Percentiles rank a stretch among this genome's conserved stretches.
Conservation (phyloP, 2,888 invertebrate genomes). For the Miltochrista miniata region DNA sequence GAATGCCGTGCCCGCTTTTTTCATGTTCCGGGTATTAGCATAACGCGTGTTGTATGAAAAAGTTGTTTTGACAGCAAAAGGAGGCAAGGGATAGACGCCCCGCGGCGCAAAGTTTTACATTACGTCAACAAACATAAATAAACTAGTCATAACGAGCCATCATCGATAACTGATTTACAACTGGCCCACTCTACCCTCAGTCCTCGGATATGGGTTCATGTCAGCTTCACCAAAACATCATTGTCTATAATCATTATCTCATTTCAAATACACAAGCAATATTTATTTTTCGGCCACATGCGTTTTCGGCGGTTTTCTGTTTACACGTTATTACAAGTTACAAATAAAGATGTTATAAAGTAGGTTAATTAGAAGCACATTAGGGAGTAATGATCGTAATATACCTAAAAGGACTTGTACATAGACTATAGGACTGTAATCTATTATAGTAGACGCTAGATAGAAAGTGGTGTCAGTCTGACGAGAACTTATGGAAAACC, state of each 20-base stretch:
- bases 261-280: background rate
- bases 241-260: background rate
- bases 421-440: too few species aligned
- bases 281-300: background rate
- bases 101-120: slow-evolving; percentile 33
- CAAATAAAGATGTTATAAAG: too few species aligned
- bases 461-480: too few species aligned
- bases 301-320: background rate
- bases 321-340: too few species aligned
- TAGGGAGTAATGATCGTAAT: too few species aligned
- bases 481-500: too few species aligned
- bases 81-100: slow-evolving; percentile 32
- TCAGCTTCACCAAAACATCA: background rate
- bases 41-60: slow-evolving; percentile 32
- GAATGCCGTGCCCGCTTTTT: slow-evolving; percentile 30
- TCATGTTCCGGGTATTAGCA: slow-evolving; percentile 48
- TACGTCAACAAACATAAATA: slow-evolving; percentile 31
- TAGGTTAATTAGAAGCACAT: too few species aligned
- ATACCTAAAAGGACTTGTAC: too few species aligned
- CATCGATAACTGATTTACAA: slow-evolving; percentile 45
- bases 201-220: background rate
- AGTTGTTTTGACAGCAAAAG: slow-evolving; percentile 48
- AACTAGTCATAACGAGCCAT: slow-evolving; percentile 39
- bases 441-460: too few species aligned
- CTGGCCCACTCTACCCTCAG: slow-evolving; percentile 2